Percentiles rank a stretch among this genome's conserved stretches.
Conservation (phyloP, 2,888 invertebrate genomes). For the Patella caerulea region DNA sequence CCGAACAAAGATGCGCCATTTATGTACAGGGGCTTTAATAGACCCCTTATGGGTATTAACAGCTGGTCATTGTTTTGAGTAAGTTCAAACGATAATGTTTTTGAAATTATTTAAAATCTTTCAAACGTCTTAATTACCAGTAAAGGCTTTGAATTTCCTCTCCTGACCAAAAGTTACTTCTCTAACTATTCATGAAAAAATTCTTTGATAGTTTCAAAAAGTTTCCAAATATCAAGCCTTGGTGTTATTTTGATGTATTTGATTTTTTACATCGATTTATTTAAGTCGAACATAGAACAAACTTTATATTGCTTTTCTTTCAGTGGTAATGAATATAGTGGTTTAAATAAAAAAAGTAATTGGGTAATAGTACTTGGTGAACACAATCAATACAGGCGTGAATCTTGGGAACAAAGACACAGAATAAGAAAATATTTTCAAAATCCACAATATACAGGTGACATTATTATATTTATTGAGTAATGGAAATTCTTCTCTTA, state of each 20-base stretch:
- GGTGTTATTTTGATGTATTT: too few relatives aligned
- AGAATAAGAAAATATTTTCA: slow-evolving; percentile 33
- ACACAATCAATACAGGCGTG: slow-evolving; percentile 41
- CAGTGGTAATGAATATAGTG: slow-evolving; percentile 21
- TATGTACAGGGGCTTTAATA: slow-evolving; percentile 55
- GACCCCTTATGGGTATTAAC: slow-evolving; percentile 52
- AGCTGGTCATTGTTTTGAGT: slow-evolving; percentile 58
- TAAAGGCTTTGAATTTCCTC: too few relatives aligned
- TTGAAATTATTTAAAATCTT: too few relatives aligned
- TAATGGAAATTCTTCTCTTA: too few relatives aligned
- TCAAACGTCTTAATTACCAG: too few relatives aligned
- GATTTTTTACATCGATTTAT: too few relatives aligned
- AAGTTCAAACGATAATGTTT: slow-evolving; percentile 19
- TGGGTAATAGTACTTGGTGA: slow-evolving; percentile 44
- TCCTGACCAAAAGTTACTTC: too few relatives aligned
- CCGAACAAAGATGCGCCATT: slow-evolving; percentile 41
- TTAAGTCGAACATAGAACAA: too few relatives aligned
- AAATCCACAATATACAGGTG: slow-evolving; percentile 35
- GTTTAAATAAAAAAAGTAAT: slow-evolving; percentile 27
- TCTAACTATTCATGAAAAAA: too few relatives aligned
- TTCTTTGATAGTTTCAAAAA: too few relatives aligned
- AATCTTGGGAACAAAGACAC: slow-evolving; percentile 33
- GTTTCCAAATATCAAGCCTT: too few relatives aligned
- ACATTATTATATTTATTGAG: too few relatives aligned
- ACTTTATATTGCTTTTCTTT: not conserved